These are phyloP conservation scores for Melanotus villosus DNA, from an alignment of 2,888 invertebrate genomes.

Conservation along the genomic window DNA sequence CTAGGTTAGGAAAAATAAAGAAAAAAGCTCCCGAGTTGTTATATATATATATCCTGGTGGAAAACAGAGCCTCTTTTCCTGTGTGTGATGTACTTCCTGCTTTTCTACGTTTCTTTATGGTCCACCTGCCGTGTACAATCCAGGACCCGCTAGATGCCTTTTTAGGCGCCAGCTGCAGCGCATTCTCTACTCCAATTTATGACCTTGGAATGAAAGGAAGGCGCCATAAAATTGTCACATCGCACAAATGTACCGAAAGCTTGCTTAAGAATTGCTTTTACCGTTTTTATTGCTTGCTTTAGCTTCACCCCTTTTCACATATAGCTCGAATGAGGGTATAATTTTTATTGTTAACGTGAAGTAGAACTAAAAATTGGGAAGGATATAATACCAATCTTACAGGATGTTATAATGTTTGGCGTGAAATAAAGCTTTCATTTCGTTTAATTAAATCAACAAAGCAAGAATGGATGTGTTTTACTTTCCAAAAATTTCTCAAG, in stretches of 20 bases:
- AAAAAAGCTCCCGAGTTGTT: background rate
- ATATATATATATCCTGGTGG: background rate
- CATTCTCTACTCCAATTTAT: constrained; percentile 46
- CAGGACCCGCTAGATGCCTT: constrained; percentile 37
- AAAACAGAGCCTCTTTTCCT: constrained; percentile 26
- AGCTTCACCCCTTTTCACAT: background rate
- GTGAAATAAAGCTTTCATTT: too few relatives aligned
- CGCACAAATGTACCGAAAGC: constrained; percentile 45
- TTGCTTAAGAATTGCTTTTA: constrained; percentile 44
- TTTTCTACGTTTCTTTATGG: constrained; percentile 44
- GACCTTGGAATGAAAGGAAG: constrained; percentile 47
- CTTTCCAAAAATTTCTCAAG: too few relatives aligned
- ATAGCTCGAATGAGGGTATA: constrained; percentile 1
- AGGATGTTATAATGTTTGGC: too few relatives aligned
- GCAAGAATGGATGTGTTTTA: too few relatives aligned
- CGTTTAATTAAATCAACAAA: too few relatives aligned
- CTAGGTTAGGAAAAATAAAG: background rate
- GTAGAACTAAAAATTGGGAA: too few relatives aligned
- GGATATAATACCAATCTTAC: too few relatives aligned
- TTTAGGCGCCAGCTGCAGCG: constrained; percentile 46
- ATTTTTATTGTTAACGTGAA: constrained; percentile 6
- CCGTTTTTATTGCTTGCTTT: constrained; percentile 32
- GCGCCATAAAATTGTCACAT: constrained; percentile 48
- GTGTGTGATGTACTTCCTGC: constrained; percentile 42
- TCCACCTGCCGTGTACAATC: constrained; percentile 48